phyloP scores from a whole-genome alignment of 1,140 invertebrate species.

The Charaxes varanes region DNA sequence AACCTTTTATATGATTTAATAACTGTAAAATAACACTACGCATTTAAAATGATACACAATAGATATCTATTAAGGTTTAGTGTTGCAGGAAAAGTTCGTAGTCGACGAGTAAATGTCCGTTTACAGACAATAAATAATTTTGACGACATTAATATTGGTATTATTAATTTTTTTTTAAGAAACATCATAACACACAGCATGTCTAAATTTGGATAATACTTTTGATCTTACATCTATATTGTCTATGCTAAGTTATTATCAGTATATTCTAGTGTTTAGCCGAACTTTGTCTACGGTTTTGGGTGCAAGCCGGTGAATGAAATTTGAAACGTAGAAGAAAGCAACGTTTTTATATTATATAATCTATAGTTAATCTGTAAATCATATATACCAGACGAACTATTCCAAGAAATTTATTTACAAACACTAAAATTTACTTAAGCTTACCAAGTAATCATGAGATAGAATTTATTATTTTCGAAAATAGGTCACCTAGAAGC shows the following conservation, averaged over 20 bases:
- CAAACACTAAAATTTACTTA: constrained; percentile 57
- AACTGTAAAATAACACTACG: too few relatives aligned
- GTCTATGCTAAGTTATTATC: constrained; percentile 64
- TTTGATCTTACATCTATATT: constrained; percentile 64
- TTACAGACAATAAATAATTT: constrained; percentile 14
- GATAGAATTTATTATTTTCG: constrained; percentile 38
- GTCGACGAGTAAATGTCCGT: too few relatives aligned
- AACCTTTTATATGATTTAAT: too few relatives aligned
- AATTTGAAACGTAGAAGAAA: constrained; percentile 40
- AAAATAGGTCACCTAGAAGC: constrained; percentile 62
- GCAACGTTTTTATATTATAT: constrained; percentile 25
- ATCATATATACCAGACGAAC: constrained; percentile 41
- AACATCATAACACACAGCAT: constrained; percentile 67
- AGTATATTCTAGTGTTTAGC: constrained; percentile 56
- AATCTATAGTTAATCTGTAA: constrained; percentile 39
- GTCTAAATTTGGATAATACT: constrained; percentile 70
- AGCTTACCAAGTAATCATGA: constrained; percentile 51
- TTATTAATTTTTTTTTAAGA: constrained; percentile 35
- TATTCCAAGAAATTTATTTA: constrained; percentile 52
- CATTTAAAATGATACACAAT: too few relatives aligned
- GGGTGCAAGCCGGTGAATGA: constrained; percentile 49
- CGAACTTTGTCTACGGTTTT: constrained; percentile 49
- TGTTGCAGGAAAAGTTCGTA: too few relatives aligned
- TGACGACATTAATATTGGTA: constrained; percentile 35
- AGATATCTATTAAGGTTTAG: too few relatives aligned